Conservation (phyloP, 35 echinoderm and acorn worm species). For the Apostichopus californicus region DNA sequence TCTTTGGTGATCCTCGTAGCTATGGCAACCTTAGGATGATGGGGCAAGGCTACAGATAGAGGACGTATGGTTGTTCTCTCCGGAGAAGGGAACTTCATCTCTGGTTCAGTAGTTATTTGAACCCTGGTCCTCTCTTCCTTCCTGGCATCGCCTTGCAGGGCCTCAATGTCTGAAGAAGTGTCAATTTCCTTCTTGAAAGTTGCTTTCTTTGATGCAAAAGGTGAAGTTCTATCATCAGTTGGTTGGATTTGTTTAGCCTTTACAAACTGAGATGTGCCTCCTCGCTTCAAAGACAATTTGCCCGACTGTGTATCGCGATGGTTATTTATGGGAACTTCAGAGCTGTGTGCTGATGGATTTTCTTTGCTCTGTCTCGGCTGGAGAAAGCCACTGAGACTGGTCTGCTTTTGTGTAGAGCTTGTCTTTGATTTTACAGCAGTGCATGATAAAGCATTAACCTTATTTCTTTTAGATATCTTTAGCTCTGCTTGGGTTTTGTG, state of each 20-base stretch:
- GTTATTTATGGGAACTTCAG: not conserved
- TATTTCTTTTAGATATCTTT: not conserved
- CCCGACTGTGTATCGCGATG: not conserved
- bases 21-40: slow-evolving; percentile 26
- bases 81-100: not conserved
- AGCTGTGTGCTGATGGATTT: not conserved
- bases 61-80: not conserved
- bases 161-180: not conserved
- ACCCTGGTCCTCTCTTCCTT: not conserved
- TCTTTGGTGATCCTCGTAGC: slow-evolving; percentile 36
- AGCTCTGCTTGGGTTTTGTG: not conserved
- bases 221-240: not conserved
- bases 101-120: not conserved
- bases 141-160: not conserved
- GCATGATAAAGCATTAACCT: not conserved
- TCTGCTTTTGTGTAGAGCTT: not conserved
- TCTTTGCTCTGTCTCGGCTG: not conserved
- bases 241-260: not conserved
- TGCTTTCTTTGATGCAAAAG: not conserved
- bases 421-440: not conserved
- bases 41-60: not conserved
- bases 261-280: slow-evolving; percentile 12
- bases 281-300: slow-evolving; percentile 20
- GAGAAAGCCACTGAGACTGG: slow-evolving; percentile 1
- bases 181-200: not conserved